Base-by-base conservation (phyloP, 1,140 invertebrate species). In the Papilio glaucus region DNA sequence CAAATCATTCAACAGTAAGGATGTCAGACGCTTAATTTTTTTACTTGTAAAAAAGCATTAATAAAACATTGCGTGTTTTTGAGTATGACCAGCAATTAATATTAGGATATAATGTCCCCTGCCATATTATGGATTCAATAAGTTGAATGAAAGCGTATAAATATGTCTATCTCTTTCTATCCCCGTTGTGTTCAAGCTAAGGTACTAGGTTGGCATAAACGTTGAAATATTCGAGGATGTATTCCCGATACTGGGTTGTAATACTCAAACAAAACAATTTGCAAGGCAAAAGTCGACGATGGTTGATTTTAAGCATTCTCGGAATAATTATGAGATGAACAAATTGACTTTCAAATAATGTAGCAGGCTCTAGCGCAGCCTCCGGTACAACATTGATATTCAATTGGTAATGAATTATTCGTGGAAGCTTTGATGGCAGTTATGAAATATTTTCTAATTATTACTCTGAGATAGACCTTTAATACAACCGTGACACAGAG, bases 301-400 rank as follows among this genome's bases (percentile, higher is more conserved):
- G 60, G 26, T 37, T 65, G 62, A 21, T 65, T 38, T n/a, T 39
- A 65, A 65, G 62, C 15, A 41, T 65, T 39, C 62, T 65, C 62
- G 15, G 37, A 33, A 65, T 65, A 65, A 65, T 65, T 65, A 38
- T 10, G 62, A 39, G 62, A 65, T 65, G 62, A 65, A 65, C 29
- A 38, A 65, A 65, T 65, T 65, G 62, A 65, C 62, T 65, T 65
- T 65, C 62, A 65, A 65, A 65, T 65, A 65, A 63, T 21, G 37
- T 65, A 37, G 62, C 15, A 15, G 15, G 18, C 37, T 38, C 33
- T 65, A 6, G 29, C 29, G 37, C 37, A 18, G 33, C 15, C 15
- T 37, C 4, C n/a, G 62, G 18, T 21, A 8, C 9, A 39, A 33
- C 62, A 41, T 65, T 65, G 62, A 5, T 41, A 65, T 65, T 65